phyloP scores from a whole-genome alignment of 2,888 invertebrate species.

The Nymphalis c-album region DNA sequence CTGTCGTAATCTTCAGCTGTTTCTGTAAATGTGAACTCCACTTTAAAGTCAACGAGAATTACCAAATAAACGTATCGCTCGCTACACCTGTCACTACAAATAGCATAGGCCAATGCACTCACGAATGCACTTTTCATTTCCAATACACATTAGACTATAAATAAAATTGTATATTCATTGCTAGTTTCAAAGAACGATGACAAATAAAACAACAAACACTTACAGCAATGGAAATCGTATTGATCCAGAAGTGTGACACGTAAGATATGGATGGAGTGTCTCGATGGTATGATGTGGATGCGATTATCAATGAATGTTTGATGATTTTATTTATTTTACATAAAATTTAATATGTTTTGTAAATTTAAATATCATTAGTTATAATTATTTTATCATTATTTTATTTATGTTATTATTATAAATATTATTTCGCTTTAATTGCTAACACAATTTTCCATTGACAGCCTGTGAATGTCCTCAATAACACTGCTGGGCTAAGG shows the following conservation, averaged over 20 bases:
- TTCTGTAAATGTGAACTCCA: background rate
- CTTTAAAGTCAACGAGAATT: constrained; percentile 10
- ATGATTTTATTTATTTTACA: background rate
- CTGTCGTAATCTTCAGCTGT: background rate
- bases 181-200: background rate
- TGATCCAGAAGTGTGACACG: too few species aligned
- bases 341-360: constrained; percentile 16
- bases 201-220: background rate
- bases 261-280: background rate
- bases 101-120: constrained; percentile 64
- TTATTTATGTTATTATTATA: background rate
- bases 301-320: constrained; percentile 9
- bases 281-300: background rate
- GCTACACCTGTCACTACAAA: constrained; percentile 61
- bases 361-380: background rate
- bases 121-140: constrained; percentile 49
- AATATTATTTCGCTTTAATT: too few species aligned
- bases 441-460: too few species aligned
- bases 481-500: too few species aligned
- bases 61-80: constrained; percentile 31
- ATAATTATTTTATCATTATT: background rate
- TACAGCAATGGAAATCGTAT: background rate
- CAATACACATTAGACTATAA: background rate
- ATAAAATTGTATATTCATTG: background rate
- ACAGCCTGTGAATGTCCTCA: too few species aligned